Evolutionary conservation across 2,797 vertebrate genomes (phyloP).

Genomic region (Anas flavirostris): DNA sequence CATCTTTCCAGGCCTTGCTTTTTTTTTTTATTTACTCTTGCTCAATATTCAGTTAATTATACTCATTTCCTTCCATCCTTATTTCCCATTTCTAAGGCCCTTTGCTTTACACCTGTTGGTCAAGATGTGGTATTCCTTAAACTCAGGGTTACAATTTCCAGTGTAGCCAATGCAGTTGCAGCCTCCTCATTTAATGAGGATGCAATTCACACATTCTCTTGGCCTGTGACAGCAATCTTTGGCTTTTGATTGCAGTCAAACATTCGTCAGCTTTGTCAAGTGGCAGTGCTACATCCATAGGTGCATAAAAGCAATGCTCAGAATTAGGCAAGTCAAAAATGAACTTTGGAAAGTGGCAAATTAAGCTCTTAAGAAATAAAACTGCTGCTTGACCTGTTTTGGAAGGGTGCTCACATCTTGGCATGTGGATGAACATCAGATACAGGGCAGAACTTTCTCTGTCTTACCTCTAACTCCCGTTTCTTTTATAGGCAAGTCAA

Average conservation of each 20-base stretch:
- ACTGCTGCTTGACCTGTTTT: background rate
- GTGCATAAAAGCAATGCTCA: background rate
- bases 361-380: background rate
- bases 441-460: background rate
- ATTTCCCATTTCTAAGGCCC: background rate
- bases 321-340: background rate
- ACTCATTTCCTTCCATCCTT: background rate
- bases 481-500: background rate
- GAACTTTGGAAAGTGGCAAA: background rate
- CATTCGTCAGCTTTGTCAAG: background rate
- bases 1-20: background rate
- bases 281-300: background rate
- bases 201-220: accelerated
- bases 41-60: background rate
- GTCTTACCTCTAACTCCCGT: background rate
- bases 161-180: background rate
- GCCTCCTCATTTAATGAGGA: background rate
- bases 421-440: background rate
- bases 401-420: background rate
- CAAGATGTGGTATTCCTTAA: background rate
- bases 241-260: background rate
- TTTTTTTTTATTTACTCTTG: background rate
- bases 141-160: background rate
- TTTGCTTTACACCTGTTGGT: background rate
- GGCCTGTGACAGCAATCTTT: background rate